Evolutionary conservation across 2,888 invertebrate genomes (phyloP), one percentile per base, ranked within the genome.

Genomic region (Cephus pygmeus): DNA sequence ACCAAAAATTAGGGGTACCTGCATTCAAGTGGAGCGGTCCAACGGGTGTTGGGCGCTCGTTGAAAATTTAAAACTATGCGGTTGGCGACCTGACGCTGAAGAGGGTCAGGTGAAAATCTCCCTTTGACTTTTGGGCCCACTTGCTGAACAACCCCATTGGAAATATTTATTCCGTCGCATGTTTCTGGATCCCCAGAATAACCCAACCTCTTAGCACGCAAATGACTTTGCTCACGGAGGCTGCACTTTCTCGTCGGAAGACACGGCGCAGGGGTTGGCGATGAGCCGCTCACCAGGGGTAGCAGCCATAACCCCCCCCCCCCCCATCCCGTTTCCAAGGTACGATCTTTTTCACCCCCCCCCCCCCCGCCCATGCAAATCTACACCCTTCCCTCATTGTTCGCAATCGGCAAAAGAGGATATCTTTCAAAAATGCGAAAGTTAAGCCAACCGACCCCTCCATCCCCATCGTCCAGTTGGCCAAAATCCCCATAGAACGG

Each of bases 41-140:
- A 56, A 23, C 6, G 34, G 31, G 71, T 71, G 12, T 34, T 71
- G 12, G 0, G 71, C 12, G 71, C 11, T 71, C 31, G 31, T 71
- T 71, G 33, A 31, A 71, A 71, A 71, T 71, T 31, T 71, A 23
- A 33, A 71, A 71, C 71, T 71, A 71, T 71, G 71, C 71, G 34
- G 31, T 2, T 23, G 34, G 23, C 31, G 71, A 71, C 31, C 71
- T 71, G 71, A 71, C 71, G 69, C 73, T 83, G 81, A 82, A 82
- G 81, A 83, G 83, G 84, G 81, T 87, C 85, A 83, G 84, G 85
- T 86, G 82, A 84, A 87, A 87, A 56, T 81, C 82, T 85, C 79
- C 76, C 76, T 34, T 76, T 69, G 31, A 71, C 69, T 73, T 30
- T 75, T 76, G 79, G 75, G 79, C 69, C 76, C 77, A 80, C 79